Evolutionary conservation across 1,140 invertebrate genomes (phyloP), one percentile per base, ranked within the genome.

Genomic region (Laodelphax striatellus): DNA sequence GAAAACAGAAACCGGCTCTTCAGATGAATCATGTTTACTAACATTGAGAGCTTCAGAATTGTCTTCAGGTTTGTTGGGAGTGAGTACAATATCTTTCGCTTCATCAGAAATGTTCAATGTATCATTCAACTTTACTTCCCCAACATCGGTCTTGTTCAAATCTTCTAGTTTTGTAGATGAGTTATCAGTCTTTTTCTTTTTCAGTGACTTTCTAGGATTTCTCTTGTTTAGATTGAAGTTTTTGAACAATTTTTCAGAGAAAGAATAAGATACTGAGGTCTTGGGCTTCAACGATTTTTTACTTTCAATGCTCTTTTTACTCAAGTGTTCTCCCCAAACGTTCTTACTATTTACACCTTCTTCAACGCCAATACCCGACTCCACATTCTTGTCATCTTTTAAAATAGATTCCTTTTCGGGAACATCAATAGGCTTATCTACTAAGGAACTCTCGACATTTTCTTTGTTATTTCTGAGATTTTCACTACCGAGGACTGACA

Each of bases 241-340:
- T 42, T 80, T 76, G 72, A 89, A 89, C 56, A 87, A 73, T 69
- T 89, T 87, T 67, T 85, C 79, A 2, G 82, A 80, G n/a, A 84
- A 72, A 61, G 76, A 71, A 58, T 74, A 75, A 0, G 75, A 74
- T 5, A 71, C 62, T 1, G 70, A 60, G 64, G 77, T 70, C 72
- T 69, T 63, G 67, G 62, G 65, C 66, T 31, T 62, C 63, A 67
- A 68, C 46, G 34, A 61, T 62, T 42, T 67, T 73, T 72, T 8
- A 52, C 57, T 52, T 58, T 62, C 61, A 34, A 63, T 63, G 58
- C 67, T 66, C 17, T 66, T 73, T 52, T 76, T 77, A 66, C 75
- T 82, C n/a, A 85, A 73, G 70, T 80, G 77, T 11, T 67, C 57
- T 10, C 79, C 78, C 84, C 82, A 85, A 56, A 77, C 76, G 34